phyloP scores from a whole-genome alignment of 2,113 vertebrate genomes.

The Zosterops lateralis region DNA sequence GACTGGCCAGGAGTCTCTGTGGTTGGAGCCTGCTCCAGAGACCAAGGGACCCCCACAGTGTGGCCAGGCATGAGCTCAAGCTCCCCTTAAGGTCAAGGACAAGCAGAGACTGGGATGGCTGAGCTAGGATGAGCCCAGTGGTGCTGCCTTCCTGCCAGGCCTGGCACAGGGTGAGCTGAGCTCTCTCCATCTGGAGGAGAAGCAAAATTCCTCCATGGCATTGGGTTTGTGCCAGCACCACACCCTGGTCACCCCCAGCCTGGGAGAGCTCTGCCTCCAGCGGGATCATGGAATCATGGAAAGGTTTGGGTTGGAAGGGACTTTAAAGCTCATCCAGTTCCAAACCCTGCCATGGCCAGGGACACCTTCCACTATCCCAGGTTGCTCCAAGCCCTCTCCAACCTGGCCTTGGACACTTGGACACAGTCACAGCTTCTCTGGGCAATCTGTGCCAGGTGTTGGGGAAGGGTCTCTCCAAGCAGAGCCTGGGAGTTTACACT shows the following conservation, averaged over 20 bases:
- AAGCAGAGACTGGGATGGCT: background rate
- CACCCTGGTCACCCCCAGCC: background rate
- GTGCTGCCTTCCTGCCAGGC: background rate
- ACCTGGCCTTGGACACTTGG: background rate
- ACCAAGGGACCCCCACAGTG: background rate
- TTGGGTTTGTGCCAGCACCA: fast-evolving
- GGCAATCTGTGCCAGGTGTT: background rate
- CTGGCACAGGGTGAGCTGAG: fast-evolving
- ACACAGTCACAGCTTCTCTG: background rate
- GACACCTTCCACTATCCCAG: background rate
- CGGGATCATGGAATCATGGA: background rate
- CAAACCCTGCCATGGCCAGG: background rate
- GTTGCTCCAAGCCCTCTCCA: background rate
- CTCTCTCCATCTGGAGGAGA: fast-evolving
- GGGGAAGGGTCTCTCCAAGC: background rate
- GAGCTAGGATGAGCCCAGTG: background rate
- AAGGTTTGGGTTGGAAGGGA: background rate
- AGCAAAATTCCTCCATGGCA: background rate
- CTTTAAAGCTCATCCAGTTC: background rate
- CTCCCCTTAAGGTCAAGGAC: background rate
- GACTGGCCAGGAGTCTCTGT: fast-evolving
- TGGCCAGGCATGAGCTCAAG: background rate
- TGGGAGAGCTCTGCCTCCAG: background rate
- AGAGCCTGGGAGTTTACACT: background rate
- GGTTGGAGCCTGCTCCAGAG: background rate